Evolutionary conservation across 2,797 vertebrate species (phyloP).

Genomic region (Falco cherrug): DNA sequence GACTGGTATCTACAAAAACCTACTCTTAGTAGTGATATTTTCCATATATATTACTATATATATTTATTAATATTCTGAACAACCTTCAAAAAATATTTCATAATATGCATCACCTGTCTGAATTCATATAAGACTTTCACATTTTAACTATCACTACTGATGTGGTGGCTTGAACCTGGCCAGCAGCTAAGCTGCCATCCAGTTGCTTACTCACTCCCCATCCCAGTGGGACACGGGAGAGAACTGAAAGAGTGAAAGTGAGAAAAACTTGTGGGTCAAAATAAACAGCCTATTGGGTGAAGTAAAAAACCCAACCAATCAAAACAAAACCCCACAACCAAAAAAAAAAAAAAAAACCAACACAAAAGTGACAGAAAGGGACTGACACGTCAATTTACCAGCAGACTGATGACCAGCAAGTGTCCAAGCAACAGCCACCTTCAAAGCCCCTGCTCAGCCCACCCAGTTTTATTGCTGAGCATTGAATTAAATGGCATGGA

Average conservation of each 20-base stretch:
- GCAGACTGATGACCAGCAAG: not conserved
- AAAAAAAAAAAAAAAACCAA: not conserved
- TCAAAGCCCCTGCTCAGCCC: not conserved
- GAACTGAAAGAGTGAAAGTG: not conserved
- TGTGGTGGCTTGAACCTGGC: not conserved
- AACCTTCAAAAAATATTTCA: not conserved
- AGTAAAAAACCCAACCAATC: rapidly evolving
- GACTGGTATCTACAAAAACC: not conserved
- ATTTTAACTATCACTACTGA: not conserved
- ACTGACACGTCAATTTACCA: not conserved
- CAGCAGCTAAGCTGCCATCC: not conserved
- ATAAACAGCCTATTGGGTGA: not conserved
- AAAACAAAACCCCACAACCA: not conserved
- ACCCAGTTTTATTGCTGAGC: not conserved
- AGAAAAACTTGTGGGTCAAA: not conserved
- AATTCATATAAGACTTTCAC: not conserved
- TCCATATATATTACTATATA: not conserved
- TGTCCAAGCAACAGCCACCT: not conserved
- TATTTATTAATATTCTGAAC: not conserved
- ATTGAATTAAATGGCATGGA: not conserved
- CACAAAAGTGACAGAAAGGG: not conserved
- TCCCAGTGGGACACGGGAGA: not conserved
- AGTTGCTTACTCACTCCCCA: not conserved
- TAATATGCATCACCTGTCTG: not conserved
- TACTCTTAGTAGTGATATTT: not conserved